These are phyloP conservation scores for Pygoscelis adeliae DNA, from an alignment of 2,113 vertebrate genomes.

Conservation along the genomic window DNA sequence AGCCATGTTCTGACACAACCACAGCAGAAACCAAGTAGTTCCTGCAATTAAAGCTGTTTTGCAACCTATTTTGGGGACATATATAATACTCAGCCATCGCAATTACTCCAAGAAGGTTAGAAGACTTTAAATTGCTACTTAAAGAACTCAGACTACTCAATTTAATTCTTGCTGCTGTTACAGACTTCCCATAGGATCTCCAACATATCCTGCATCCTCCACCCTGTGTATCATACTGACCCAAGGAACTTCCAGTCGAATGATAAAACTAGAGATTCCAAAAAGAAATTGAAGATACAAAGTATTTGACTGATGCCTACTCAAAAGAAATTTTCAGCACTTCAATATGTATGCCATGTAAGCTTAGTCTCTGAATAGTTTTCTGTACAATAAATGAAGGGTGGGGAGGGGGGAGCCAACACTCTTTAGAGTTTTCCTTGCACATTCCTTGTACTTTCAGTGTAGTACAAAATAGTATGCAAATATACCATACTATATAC, in stretches of 20 bases:
- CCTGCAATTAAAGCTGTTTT: background rate
- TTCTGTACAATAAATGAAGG: background rate
- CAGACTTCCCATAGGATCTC: background rate
- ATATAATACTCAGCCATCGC: background rate
- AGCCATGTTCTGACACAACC: background rate
- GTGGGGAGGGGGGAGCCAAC: background rate
- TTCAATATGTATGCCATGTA: background rate
- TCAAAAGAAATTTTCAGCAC: background rate
- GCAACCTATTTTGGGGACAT: background rate
- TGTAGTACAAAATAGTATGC: background rate
- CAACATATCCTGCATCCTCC: background rate
- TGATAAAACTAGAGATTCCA: background rate
- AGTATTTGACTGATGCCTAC: background rate
- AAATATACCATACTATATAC: background rate
- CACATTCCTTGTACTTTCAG: background rate
- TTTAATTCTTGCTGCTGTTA: background rate
- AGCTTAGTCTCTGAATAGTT: background rate
- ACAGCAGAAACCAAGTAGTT: background rate
- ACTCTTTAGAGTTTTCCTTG: background rate
- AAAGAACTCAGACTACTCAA: background rate
- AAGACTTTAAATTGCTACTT: background rate
- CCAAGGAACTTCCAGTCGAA: background rate
- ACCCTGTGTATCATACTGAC: background rate
- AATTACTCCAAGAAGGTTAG: background rate
- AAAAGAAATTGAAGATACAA: background rate